Evolutionary conservation across 2,888 invertebrate genomes (phyloP).

Genomic region (Papilio demoleus): DNA sequence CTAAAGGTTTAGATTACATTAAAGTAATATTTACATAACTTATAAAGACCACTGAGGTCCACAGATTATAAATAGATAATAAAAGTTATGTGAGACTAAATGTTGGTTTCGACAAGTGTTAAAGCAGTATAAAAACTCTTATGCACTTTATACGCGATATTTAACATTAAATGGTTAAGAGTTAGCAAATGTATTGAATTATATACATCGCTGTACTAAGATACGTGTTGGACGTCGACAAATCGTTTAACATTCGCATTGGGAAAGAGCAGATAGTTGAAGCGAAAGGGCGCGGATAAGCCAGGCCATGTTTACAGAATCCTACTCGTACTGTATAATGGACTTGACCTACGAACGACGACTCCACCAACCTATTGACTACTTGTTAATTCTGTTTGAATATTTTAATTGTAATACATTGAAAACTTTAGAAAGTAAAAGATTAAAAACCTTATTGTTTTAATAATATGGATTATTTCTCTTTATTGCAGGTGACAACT

Average conservation of each 20-base stretch:
- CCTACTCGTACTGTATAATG: constrained; percentile 69
- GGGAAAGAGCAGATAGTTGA: constrained; percentile 66
- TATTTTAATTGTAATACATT: constrained; percentile 2
- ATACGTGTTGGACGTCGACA: constrained; percentile 75
- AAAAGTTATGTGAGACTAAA: no score
- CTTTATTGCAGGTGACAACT: no score
- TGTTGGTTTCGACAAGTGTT: no score
- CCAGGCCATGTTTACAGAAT: constrained; percentile 49
- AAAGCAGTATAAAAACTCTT: no score
- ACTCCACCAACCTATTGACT: constrained; percentile 23
- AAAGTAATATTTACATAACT: no score
- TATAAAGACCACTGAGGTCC: no score
- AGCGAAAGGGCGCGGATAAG: constrained; percentile 71
- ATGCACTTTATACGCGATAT: no score
- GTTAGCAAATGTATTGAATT: constrained; percentile 33
- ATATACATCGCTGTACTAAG: constrained; percentile 58
- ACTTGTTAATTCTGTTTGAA: constrained; percentile 11
- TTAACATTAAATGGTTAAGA: neutral
- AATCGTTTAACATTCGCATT: constrained; percentile 75
- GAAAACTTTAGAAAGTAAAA: neutral
- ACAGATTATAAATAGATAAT: no score
- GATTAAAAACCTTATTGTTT: neutral
- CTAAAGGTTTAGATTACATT: no score
- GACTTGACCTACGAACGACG: constrained; percentile 62
- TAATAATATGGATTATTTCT: neutral